phyloP scores from a whole-genome alignment of 2,797 vertebrate species.

The Pantherophis vulpinus region DNA sequence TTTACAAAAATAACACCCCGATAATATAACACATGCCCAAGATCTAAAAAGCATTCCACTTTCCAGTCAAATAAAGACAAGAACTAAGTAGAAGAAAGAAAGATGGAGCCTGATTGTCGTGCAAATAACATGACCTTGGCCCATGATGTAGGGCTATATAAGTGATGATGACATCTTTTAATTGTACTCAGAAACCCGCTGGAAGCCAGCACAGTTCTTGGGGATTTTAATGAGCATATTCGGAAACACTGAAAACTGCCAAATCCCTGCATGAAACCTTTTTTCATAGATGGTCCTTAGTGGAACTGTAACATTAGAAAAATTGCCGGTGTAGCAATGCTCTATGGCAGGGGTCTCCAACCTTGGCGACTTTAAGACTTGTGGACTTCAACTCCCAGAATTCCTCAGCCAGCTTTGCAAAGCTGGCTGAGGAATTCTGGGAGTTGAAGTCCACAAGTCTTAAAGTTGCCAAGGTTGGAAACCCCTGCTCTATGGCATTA shows the following conservation, averaged over 20 bases:
- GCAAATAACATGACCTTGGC: background rate
- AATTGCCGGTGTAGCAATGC: background rate
- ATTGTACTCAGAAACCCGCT: background rate
- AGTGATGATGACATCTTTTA: background rate
- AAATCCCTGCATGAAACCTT: background rate
- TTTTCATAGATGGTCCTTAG: background rate
- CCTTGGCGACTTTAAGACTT: no score
- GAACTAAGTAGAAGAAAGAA: background rate
- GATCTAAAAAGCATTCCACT: background rate
- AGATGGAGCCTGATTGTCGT: background rate
- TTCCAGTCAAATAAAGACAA: background rate
- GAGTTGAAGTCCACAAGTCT: no score
- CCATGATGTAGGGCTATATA: background rate
- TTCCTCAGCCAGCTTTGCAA: no score
- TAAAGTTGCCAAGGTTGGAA: no score
- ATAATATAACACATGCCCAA: background rate
- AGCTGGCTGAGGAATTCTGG: no score
- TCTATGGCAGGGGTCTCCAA: background rate
- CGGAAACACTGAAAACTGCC: background rate
- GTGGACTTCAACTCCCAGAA: no score
- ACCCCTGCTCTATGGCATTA: background rate
- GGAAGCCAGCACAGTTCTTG: background rate
- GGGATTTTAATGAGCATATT: background rate
- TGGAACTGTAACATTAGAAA: background rate
- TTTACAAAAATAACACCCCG: background rate